Evolutionary conservation across 1,140 invertebrate genomes (phyloP).

Genomic region (Euglossa dilemma): DNA sequence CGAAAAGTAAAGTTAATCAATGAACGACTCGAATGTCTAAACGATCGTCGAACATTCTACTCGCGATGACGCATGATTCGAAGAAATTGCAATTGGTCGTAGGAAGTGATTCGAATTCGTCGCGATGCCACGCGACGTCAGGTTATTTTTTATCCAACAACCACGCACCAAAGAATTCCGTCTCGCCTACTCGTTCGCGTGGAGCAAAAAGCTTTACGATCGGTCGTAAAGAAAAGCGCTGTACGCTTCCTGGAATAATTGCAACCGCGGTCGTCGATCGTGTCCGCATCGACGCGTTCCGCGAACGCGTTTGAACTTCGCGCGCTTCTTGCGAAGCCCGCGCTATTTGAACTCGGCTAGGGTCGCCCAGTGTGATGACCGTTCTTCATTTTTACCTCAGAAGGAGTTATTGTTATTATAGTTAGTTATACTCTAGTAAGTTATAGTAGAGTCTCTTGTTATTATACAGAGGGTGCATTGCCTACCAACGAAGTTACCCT

Average conservation of each 20-base stretch:
- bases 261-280: background rate
- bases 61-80: background rate
- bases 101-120: background rate
- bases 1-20: too few species aligned
- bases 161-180: background rate
- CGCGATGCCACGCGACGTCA: background rate
- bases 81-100: background rate
- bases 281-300: background rate
- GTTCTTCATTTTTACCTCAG: background rate
- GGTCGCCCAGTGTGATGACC: background rate
- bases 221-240: background rate
- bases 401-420: background rate
- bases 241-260: background rate
- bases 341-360: background rate
- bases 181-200: conserved; percentile 17
- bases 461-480: too few species aligned
- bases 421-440: too few species aligned
- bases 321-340: background rate
- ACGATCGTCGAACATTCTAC: background rate
- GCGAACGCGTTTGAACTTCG: background rate
- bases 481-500: too few species aligned
- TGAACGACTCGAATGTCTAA: background rate
- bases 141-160: conserved; percentile 14
- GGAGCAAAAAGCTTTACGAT: background rate
- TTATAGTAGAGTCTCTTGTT: too few species aligned